Evolutionary conservation across 2,113 vertebrate genomes (phyloP).

Genomic region (Hirundichthys speculiger): DNA sequence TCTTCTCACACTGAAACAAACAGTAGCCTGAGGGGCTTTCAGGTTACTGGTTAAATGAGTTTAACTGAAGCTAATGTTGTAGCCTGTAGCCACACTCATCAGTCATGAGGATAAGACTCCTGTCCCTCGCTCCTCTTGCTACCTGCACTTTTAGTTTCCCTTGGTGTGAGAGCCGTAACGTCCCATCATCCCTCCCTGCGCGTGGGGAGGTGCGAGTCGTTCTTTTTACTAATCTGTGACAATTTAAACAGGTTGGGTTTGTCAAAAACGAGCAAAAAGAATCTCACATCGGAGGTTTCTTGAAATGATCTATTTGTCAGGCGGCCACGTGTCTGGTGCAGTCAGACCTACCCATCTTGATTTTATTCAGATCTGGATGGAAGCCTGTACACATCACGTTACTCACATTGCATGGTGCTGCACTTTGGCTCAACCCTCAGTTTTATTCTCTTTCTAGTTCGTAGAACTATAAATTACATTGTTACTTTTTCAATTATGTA

Average conservation of each 20-base stretch:
- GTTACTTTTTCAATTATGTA: not conserved
- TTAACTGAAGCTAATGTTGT: conserved; percentile 36
- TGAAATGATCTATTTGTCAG: no score
- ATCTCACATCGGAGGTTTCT: no score
- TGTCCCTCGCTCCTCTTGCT: not conserved
- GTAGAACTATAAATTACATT: not conserved
- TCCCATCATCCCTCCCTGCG: no score
- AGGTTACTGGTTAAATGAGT: conserved; percentile 31
- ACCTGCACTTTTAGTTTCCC: conserved; percentile 25
- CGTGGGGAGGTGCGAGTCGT: no score
- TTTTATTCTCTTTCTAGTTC: not conserved
- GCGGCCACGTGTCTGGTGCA: no score
- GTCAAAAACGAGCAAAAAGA: no score
- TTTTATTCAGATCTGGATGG: not conserved
- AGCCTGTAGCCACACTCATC: conserved; percentile 20
- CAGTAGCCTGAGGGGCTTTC: conserved; percentile 18
- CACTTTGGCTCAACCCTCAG: not conserved
- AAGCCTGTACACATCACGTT: not conserved
- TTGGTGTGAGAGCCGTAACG: no score
- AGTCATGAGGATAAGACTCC: no score
- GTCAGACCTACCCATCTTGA: not conserved
- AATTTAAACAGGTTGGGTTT: no score
- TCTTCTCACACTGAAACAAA: conserved; percentile 3
- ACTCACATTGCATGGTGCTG: not conserved
- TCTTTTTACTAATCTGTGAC: no score